Evolutionary conservation across 2,113 vertebrate genomes (phyloP), one percentile per base, ranked within the genome.

Genomic region (Suncus etruscus): DNA sequence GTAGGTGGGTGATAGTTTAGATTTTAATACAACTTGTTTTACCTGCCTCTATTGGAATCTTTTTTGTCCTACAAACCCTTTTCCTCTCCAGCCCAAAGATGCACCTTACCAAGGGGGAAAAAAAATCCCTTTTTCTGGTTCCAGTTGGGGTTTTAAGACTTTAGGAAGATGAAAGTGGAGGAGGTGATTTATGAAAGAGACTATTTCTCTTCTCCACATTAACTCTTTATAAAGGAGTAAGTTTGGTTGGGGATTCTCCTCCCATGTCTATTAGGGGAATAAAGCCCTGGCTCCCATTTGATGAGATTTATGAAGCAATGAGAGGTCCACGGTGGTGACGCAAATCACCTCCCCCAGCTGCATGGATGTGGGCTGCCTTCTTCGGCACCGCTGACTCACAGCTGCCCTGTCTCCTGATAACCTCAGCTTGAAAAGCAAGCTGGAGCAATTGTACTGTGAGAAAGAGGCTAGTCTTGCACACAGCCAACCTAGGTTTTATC

Each of bases 1-100:
- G 96, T 94, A 96, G 94, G 97, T 95, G 91, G 94, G 74, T 93
- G 91, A 95, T 80, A 1, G 11, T 89, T 96, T 93, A 95, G 92
- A 83, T 75, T 95, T 80, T 29, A 96, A 94, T 89, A 94, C 93
- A 10, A 63, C 11, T 94, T 72, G 77, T 95, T 96, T 91, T 83
- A 94, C 47, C 50, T 75, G 70, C 25, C 84, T 80, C 69, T 3
- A 54, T 70, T 88, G 90, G 95, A 96, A 88, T 61, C 70, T 79
- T 25, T 91, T 87, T 45, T 12, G 47, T 65, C 89, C 91, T 27
- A 3, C 81, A 83, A 91, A 90, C 88, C 20, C 39, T 78, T 29
- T n/a, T 87, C 54, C 29, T 58, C 66, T 73, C 45, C 65, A 81
- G 86, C 63, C 86, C 83, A 75, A 83, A 94, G 78, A 94, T 39